Evolutionary conservation across 2,888 invertebrate genomes (phyloP).

Genomic region (Leptothorax acervorum): DNA sequence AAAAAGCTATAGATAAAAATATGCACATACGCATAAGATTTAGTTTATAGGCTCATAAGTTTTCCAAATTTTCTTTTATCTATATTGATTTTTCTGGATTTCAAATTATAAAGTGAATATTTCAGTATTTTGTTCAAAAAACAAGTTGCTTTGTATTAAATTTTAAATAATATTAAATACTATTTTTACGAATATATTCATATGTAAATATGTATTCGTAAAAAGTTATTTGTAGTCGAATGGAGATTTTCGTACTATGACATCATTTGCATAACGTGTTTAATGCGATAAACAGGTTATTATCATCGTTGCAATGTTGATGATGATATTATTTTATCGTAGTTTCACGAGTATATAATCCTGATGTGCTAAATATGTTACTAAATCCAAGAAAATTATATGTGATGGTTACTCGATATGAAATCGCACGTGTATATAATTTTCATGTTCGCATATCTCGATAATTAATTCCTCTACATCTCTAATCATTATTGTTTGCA

Average conservation of each 20-base stretch:
- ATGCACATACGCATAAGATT: background rate
- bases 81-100: background rate
- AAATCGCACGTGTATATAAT: background rate
- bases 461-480: constrained; percentile 38
- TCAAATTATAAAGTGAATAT: background rate
- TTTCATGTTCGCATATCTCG: constrained; percentile 18
- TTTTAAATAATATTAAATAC: background rate
- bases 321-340: constrained; percentile 18
- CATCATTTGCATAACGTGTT: background rate
- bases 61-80: background rate
- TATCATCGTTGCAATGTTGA: background rate
- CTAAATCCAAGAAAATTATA: constrained; percentile 35
- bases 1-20: background rate
- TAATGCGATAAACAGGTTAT: constrained; percentile 25
- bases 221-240: background rate
- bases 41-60: background rate
- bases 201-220: background rate
- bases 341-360: constrained; percentile 16
- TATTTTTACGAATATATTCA: background rate
- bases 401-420: background rate
- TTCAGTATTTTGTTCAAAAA: background rate
- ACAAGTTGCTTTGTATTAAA: background rate
- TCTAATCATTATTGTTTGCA: background rate
- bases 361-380: constrained; percentile 38
- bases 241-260: background rate